Conservation (phyloP, 2,888 invertebrate species). For the Venustoraphidia nigricollis region DNA sequence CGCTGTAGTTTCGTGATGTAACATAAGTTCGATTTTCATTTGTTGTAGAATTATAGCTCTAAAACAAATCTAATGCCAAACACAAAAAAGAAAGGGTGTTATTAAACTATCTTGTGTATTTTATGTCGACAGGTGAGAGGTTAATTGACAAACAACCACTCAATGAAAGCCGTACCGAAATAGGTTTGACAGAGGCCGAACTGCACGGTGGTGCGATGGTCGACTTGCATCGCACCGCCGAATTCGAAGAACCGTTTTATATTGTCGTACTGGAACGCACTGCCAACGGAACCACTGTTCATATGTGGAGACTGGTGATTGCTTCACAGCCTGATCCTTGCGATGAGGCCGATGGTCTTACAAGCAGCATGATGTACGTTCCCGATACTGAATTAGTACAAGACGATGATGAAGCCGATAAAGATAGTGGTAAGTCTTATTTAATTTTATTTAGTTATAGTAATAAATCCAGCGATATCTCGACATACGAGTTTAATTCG, state of each 20-base stretch:
- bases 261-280: conserved; percentile 85
- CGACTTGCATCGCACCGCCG: conserved; percentile 68
- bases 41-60: too few species aligned
- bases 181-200: conserved; percentile 5
- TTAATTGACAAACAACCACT: not conserved
- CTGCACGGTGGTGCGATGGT: conserved; percentile 57
- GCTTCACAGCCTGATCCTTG: conserved; percentile 53
- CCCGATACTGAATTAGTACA: conserved; percentile 75
- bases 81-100: too few species aligned
- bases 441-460: too few species aligned
- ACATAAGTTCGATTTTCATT: too few species aligned
- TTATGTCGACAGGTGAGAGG: not conserved
- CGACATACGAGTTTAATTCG: too few species aligned
- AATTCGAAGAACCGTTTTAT: conserved; percentile 90
- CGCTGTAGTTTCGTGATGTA: too few species aligned
- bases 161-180: not conserved
- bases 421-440: conserved; percentile 3
- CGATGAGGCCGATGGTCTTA: not conserved
- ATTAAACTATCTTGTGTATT: too few species aligned
- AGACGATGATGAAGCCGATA: conserved; percentile 51
- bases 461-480: too few species aligned
- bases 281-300: conserved; percentile 67
- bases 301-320: conserved; percentile 92
- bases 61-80: too few species aligned
- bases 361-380: conserved; percentile 76